These are phyloP conservation scores for Myopa testacea DNA, from an alignment of 2,888 invertebrate species.

Conservation along the genomic window DNA sequence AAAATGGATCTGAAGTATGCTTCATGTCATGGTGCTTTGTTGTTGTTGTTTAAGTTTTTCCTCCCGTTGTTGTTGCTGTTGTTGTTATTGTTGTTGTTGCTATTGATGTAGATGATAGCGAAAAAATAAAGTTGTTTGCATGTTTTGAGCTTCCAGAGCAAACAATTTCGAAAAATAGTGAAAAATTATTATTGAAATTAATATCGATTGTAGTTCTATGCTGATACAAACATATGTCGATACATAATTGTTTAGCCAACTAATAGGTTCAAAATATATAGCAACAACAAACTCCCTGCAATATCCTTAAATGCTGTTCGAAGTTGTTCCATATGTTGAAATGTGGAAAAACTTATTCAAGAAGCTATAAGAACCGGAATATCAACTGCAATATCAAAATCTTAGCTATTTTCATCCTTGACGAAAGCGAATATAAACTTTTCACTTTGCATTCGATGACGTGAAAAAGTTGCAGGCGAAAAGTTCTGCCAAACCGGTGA, in stretches of 20 bases:
- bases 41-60: neutral
- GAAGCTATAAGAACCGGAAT: neutral
- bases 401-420: neutral
- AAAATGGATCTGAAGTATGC: slow-evolving; percentile 21
- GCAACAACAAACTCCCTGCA: no score
- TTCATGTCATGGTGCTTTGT: neutral
- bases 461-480: neutral
- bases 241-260: no score
- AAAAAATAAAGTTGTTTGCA: slow-evolving; percentile 27
- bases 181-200: slow-evolving; percentile 1
- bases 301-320: neutral
- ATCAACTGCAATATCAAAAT: neutral
- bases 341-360: neutral
- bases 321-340: neutral
- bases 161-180: neutral
- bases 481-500: neutral
- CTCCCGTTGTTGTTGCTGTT: neutral
- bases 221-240: no score
- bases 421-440: neutral
- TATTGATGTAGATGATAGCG: no score
- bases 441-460: neutral
- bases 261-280: no score
- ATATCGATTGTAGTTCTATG: neutral
- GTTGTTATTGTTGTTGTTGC: slow-evolving; percentile 4
- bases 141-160: neutral